Evolutionary conservation across 2,113 vertebrate genomes (phyloP).

Genomic region (Furnarius figulus): DNA sequence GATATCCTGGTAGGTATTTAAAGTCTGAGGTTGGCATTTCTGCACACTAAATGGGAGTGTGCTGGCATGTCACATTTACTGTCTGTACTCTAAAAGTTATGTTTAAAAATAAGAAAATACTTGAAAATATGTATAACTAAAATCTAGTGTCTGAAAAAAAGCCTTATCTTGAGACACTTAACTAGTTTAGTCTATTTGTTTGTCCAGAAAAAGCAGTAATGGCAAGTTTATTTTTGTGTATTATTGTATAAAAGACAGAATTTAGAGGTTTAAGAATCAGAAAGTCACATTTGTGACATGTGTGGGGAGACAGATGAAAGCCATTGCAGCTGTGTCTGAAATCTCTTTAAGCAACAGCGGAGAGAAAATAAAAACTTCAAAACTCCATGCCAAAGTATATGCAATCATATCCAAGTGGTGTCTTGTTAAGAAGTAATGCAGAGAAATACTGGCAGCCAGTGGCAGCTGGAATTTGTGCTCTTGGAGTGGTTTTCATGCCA

Average conservation of each 20-base stretch:
- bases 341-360: neutral
- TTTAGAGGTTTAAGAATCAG: neutral
- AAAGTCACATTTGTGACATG: neutral
- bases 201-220: neutral
- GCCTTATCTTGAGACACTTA: neutral
- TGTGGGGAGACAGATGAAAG: neutral
- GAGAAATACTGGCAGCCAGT: neutral
- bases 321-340: neutral
- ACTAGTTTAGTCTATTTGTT: neutral
- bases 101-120: neutral
- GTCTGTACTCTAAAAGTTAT: neutral
- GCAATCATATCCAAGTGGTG: neutral
- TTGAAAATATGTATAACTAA: neutral
- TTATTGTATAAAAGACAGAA: neutral
- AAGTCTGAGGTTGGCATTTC: neutral
- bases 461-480: fast-evolving
- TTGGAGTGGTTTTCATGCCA: neutral
- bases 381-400: neutral
- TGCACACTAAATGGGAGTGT: neutral
- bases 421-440: neutral
- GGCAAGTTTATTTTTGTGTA: neutral
- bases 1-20: neutral
- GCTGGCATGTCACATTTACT: neutral
- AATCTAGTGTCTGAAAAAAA: neutral
- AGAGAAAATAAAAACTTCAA: neutral